Evolutionary conservation across 2,113 vertebrate genomes (phyloP).

Genomic region (Dicaeum eximium): DNA sequence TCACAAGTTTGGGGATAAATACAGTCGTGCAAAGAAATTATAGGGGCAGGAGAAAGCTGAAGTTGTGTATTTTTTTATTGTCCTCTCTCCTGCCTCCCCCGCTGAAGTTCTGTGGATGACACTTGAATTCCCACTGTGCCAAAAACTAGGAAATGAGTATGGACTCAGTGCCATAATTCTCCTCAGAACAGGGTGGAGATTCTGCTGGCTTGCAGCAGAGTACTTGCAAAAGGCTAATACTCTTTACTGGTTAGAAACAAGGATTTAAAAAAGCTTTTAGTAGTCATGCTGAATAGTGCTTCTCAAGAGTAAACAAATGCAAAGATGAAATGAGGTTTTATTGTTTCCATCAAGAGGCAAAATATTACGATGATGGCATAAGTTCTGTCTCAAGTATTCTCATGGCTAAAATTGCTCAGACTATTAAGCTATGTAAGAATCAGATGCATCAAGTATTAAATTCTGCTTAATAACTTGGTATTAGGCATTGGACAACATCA

Average conservation of each 20-base stretch:
- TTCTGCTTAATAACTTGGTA: neutral
- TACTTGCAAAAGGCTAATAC: neutral
- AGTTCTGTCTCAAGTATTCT: neutral
- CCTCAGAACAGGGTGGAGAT: neutral
- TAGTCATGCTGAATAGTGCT: neutral
- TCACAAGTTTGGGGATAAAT: neutral
- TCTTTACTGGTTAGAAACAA: neutral
- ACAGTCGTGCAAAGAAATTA: neutral
- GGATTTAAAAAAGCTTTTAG: neutral
- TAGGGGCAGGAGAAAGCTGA: neutral
- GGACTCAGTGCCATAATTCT: neutral
- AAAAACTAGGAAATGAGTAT: conserved; percentile 37
- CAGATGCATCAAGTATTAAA: neutral
- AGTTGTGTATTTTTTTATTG: neutral
- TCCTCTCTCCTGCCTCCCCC: neutral
- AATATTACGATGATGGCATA: neutral
- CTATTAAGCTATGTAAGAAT: neutral
- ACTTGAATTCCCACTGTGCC: neutral
- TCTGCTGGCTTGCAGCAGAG: neutral
- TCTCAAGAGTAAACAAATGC: neutral
- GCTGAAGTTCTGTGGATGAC: neutral
- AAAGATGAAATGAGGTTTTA: neutral
- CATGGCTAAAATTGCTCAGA: neutral
- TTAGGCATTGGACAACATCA: neutral
- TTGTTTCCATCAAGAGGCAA: neutral